Evolutionary conservation across 2,888 invertebrate species (phyloP).

Genomic region (Dasysyrphus tricinctus): DNA sequence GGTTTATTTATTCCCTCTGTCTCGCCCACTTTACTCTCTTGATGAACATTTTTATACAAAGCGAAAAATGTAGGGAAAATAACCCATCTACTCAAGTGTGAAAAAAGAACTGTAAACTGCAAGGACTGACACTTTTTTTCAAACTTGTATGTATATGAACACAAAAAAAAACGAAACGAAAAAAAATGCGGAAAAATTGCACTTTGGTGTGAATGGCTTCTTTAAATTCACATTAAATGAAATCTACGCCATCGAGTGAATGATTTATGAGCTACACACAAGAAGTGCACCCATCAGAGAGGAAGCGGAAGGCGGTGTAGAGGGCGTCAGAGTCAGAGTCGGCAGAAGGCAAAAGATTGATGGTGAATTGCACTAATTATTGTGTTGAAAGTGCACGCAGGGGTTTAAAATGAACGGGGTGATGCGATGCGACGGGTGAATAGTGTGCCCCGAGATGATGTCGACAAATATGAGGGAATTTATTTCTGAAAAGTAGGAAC

Average conservation of each 20-base stretch:
- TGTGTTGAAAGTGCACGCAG: slow-evolving; percentile 67
- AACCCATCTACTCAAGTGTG: slow-evolving; percentile 41
- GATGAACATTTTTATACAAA: slow-evolving; percentile 6
- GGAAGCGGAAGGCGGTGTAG: slow-evolving; percentile 17
- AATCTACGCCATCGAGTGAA: slow-evolving; percentile 59
- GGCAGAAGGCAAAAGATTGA: slow-evolving; percentile 57
- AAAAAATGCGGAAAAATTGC: slow-evolving; percentile 36
- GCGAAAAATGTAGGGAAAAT: slow-evolving; percentile 4
- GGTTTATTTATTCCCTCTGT: slow-evolving; percentile 39
- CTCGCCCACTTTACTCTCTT: slow-evolving; percentile 21
- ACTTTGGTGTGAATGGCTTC: slow-evolving; percentile 61
- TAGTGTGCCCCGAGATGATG: slow-evolving; percentile 29
- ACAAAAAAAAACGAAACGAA: slow-evolving; percentile 1
- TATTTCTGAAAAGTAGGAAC: slow-evolving; percentile 32
- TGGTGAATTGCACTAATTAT: slow-evolving; percentile 66
- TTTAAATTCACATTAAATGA: slow-evolving; percentile 60
- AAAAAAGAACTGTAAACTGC: slow-evolving; percentile 34
- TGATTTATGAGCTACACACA: slow-evolving; percentile 64
- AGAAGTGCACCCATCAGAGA: slow-evolving; percentile 5
- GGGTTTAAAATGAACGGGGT: neutral
- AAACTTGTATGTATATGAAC: neutral
- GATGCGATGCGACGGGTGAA: neutral
- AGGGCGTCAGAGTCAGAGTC: slow-evolving; percentile 36
- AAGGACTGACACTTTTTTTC: slow-evolving; percentile 39
- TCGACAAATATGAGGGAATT: slow-evolving; percentile 36